Evolutionary conservation across 37 sponge, comb jelly and placozoan species (phyloP).

Genomic region (Geodia barretti): DNA sequence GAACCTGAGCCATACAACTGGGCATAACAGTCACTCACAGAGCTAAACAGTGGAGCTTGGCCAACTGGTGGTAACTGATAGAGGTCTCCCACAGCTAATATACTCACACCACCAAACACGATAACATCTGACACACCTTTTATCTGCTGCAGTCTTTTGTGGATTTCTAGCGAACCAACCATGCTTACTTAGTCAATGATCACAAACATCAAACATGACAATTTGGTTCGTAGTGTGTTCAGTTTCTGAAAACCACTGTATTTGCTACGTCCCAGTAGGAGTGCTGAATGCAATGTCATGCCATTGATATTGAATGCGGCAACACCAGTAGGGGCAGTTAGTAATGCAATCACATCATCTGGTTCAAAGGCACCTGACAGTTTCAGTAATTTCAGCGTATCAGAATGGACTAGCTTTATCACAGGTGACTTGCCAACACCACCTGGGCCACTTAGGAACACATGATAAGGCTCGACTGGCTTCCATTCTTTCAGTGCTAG

Average conservation of each 20-base stretch:
- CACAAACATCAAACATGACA: too few relatives aligned
- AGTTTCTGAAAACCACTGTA: constrained; percentile 1
- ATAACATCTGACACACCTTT: too few relatives aligned
- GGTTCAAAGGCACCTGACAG: constrained; percentile 4
- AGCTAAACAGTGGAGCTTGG: too few relatives aligned
- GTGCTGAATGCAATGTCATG: constrained; percentile 47
- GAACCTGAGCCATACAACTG: too few relatives aligned
- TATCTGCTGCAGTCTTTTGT: too few relatives aligned
- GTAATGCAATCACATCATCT: constrained; percentile 21
- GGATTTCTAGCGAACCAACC: too few relatives aligned
- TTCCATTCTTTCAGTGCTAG: constrained; percentile 12
- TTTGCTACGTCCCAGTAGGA: constrained; percentile 13
- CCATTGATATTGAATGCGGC: constrained; percentile 52
- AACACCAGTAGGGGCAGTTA: constrained; percentile 54
- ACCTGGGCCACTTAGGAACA: constrained; percentile 41
- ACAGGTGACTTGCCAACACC: constrained; percentile 52
- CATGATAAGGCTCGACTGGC: constrained; percentile 23
- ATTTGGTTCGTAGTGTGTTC: too few relatives aligned
- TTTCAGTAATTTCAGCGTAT: constrained; percentile 12
- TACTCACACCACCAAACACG: too few relatives aligned
- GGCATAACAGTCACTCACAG: too few relatives aligned
- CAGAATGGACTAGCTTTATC: constrained; percentile 30
- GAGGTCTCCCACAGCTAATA: too few relatives aligned
- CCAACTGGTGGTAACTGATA: too few relatives aligned
- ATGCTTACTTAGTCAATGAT: too few relatives aligned